Evolutionary conservation across 1,140 invertebrate species (phyloP).

Genomic region (Euura lappo): DNA sequence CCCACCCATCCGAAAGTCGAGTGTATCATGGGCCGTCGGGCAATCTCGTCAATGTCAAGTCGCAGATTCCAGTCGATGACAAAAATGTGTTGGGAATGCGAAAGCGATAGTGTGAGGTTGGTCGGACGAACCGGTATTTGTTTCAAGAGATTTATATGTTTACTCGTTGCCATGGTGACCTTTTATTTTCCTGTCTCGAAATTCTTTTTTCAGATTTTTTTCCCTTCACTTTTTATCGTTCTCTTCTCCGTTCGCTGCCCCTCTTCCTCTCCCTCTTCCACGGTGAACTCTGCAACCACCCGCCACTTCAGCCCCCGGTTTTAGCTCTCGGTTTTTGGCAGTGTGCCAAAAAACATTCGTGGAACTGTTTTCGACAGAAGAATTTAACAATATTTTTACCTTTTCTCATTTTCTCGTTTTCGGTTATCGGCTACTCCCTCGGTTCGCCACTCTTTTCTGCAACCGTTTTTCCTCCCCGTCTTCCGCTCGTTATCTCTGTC

Average conservation of each 20-base stretch:
- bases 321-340: neutral
- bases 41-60: too few species aligned
- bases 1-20: too few species aligned
- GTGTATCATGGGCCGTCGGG: too few species aligned
- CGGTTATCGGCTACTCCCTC: neutral
- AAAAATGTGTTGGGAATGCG: too few species aligned
- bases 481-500: neutral
- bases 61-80: too few species aligned
- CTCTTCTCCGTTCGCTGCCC: neutral
- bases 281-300: neutral
- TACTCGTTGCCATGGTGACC: neutral
- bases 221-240: neutral
- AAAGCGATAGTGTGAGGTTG: neutral
- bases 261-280: neutral
- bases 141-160: slow-evolving; percentile 4
- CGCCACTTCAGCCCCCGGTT: neutral
- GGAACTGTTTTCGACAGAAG: neutral
- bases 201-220: neutral
- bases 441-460: neutral
- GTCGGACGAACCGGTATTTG: neutral
- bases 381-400: slow-evolving; percentile 7
- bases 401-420: neutral
- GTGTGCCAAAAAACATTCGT: neutral
- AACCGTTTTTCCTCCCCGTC: neutral
- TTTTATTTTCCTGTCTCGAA: neutral